Evolutionary conservation across 2,113 vertebrate genomes (phyloP).

Genomic region (Tupaia chinensis): DNA sequence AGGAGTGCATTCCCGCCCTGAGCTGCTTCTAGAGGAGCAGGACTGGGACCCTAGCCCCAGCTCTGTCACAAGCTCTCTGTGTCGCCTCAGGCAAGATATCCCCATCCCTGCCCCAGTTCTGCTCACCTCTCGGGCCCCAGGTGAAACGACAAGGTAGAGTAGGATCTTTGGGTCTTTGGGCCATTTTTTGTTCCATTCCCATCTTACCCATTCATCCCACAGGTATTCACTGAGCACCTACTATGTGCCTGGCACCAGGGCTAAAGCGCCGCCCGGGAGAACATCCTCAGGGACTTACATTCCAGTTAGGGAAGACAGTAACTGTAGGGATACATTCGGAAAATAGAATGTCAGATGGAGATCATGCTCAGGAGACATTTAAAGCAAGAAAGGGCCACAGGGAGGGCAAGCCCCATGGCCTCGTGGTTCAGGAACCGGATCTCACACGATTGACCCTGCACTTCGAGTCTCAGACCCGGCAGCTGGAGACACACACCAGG

Average conservation of each 20-base stretch:
- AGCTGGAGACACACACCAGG: too few relatives aligned
- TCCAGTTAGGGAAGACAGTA: neutral
- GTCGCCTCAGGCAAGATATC: neutral
- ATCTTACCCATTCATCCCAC: neutral
- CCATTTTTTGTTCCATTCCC: too few relatives aligned
- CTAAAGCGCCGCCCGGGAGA: accelerated
- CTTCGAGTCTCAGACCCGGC: too few relatives aligned
- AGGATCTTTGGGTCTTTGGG: neutral
- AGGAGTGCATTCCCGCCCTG: neutral
- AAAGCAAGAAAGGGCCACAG: neutral
- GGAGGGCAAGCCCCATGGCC: too few relatives aligned
- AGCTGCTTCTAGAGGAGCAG: neutral
- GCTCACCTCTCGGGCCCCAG: neutral
- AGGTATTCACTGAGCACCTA: neutral
- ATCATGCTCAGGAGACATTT: neutral
- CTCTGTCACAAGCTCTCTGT: neutral
- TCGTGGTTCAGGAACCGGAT: too few relatives aligned
- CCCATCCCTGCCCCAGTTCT: neutral
- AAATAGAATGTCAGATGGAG: neutral
- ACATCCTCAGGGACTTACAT: neutral
- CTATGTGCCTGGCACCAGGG: neutral
- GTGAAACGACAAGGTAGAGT: neutral
- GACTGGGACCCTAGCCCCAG: too few relatives aligned
- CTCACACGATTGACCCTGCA: too few relatives aligned
- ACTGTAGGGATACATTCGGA: neutral